Percentiles rank a stretch among this genome's conserved stretches.
Evolutionary conservation across 2,797 vertebrate species (phyloP).

Genomic region (Hybognathus amarus): DNA sequence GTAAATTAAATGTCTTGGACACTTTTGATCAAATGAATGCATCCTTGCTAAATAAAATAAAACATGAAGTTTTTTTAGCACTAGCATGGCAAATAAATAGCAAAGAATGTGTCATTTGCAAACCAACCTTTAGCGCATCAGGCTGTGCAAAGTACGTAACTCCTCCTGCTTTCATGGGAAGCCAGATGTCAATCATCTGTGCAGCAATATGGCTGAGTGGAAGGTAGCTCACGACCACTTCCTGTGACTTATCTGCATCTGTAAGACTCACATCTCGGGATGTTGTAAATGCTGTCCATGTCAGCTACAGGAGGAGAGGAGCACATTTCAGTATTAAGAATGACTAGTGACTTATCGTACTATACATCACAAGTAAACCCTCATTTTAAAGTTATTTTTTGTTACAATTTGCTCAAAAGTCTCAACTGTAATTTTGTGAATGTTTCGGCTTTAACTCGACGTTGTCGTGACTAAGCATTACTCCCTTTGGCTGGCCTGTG

Average conservation of each 20-base stretch:
- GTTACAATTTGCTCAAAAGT: not conserved
- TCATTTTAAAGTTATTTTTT: not conserved
- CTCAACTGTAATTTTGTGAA: not conserved
- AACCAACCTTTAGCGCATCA: conserved; percentile 90
- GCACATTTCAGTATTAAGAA: not conserved
- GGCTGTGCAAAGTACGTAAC: conserved; percentile 87
- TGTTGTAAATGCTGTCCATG: conserved; percentile 80
- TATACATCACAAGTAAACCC: not conserved
- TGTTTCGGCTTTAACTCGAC: conserved; percentile 74
- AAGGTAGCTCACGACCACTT: conserved; percentile 90
- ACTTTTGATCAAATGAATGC: not conserved
- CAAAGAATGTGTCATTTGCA: not conserved
- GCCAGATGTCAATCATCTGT: conserved; percentile 93
- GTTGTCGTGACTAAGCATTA: conserved; percentile 97
- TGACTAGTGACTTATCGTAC: not conserved
- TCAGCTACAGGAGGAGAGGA: conserved; percentile 77
- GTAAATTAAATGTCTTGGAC: not conserved
- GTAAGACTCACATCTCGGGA: conserved; percentile 65
- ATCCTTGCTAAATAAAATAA: not conserved
- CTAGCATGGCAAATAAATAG: not conserved
- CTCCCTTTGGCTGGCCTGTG: conserved; percentile 88
- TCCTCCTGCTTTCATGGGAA: conserved; percentile 80
- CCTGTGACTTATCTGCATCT: conserved; percentile 69
- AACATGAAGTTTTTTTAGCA: not conserved
- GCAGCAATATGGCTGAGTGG: conserved; percentile 94